Conservation (phyloP, 2,888 invertebrate species). For the Yponomeuta malinellus region DNA sequence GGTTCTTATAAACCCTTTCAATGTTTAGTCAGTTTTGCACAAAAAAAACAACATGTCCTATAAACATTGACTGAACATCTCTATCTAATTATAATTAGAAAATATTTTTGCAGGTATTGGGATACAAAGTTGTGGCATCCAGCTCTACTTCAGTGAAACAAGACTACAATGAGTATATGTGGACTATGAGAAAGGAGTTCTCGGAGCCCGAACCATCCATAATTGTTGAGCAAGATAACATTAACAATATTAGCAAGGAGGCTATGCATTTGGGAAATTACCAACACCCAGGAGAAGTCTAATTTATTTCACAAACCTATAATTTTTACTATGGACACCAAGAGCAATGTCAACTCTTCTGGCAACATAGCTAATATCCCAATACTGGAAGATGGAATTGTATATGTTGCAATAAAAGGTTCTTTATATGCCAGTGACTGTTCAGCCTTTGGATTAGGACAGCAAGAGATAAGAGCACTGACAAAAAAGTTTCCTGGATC, state of each 20-base stretch:
- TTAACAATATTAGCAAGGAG: constrained; percentile 78
- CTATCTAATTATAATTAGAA: not conserved
- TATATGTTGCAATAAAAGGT: constrained; percentile 87
- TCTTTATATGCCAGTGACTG: constrained; percentile 85
- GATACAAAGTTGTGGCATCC: constrained; percentile 91
- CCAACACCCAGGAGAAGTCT: constrained; percentile 58
- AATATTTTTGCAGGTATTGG: constrained; percentile 77
- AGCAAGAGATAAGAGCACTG: constrained; percentile 81
- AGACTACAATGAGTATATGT: constrained; percentile 93
- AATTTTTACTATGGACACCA: constrained; percentile 52
- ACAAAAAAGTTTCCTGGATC: constrained; percentile 81
- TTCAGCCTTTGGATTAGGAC: constrained; percentile 84
- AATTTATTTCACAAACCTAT: constrained; percentile 32
- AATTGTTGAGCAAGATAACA: constrained; percentile 77
- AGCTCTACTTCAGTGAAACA: constrained; percentile 90
- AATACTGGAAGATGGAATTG: constrained; percentile 72
- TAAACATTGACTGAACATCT: too few species aligned
- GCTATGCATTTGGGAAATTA: constrained; percentile 65
- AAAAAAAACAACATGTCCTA: too few species aligned
- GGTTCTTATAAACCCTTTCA: not conserved
- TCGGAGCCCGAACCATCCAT: constrained; percentile 86
- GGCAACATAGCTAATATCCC: constrained; percentile 41
- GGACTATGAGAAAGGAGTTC: constrained; percentile 95
- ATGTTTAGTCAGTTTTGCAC: too few species aligned
- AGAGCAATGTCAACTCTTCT: constrained; percentile 47